phyloP scores from a whole-genome alignment of 2,113 vertebrate species.

The Nymphicus hollandicus region DNA sequence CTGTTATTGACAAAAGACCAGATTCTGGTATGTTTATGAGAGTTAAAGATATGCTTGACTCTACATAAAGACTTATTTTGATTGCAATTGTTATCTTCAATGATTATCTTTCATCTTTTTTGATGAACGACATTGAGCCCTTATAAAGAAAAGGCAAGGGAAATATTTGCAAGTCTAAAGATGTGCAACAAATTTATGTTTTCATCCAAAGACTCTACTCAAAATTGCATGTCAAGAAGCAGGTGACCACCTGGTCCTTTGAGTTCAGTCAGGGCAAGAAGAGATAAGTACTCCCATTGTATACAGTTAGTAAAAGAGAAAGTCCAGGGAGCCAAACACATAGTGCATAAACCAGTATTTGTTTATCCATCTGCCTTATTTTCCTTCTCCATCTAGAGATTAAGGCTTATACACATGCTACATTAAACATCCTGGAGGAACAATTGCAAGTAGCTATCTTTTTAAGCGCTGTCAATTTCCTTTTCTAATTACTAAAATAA shows the following conservation, averaged over 20 bases:
- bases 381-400: neutral
- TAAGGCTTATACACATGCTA: neutral
- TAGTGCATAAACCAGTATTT: neutral
- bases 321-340: neutral
- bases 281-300: neutral
- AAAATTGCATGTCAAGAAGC: neutral
- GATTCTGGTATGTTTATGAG: neutral
- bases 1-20: neutral
- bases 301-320: neutral
- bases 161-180: neutral
- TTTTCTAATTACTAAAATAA: constrained; percentile 44
- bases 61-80: neutral
- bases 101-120: neutral
- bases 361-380: neutral
- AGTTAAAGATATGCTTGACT: neutral
- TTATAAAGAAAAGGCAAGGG: neutral
- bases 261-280: neutral
- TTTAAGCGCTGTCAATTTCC: neutral
- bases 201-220: neutral
- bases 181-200: neutral
- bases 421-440: neutral
- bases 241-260: neutral
- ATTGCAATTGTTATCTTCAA: neutral
- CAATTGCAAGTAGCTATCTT: neutral
- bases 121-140: neutral